These are phyloP conservation scores for Pollenia labialis DNA, from an alignment of 2,888 invertebrate genomes.

Conservation along the genomic window DNA sequence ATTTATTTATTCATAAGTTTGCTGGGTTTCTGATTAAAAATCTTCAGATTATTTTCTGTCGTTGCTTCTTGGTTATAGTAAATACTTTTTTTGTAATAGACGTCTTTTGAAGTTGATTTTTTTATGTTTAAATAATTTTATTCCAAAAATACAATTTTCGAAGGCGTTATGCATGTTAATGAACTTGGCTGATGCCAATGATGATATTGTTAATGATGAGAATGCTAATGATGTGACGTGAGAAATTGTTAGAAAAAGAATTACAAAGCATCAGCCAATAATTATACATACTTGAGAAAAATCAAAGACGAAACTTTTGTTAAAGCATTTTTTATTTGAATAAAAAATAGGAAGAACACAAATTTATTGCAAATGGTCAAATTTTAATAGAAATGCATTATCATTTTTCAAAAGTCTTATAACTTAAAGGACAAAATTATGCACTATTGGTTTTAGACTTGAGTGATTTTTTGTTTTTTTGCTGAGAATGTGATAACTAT, in stretches of 20 bases:
- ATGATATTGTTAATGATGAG: background rate
- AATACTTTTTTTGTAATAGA: slow-evolving; percentile 20
- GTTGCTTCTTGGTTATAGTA: slow-evolving; percentile 2
- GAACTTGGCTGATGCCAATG: slow-evolving; percentile 62
- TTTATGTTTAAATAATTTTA: slow-evolving; percentile 36
- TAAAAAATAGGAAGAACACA: background rate
- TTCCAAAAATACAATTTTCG: slow-evolving; percentile 40
- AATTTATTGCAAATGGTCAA: slow-evolving; percentile 13
- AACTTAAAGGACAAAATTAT: no score
- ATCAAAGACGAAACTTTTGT: slow-evolving; percentile 23
- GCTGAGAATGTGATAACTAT: no score
- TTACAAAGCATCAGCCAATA: slow-evolving; percentile 6
- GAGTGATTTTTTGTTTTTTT: no score
- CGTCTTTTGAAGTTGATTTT: slow-evolving; percentile 66
- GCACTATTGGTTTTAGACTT: no score
- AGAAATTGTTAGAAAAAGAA: slow-evolving; percentile 33
- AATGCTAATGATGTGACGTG: slow-evolving; percentile 21
- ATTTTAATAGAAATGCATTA: background rate
- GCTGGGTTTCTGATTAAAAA: slow-evolving; percentile 9
- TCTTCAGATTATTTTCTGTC: background rate
- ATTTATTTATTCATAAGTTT: background rate
- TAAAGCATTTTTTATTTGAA: background rate
- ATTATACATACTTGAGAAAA: slow-evolving; percentile 51
- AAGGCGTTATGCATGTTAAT: slow-evolving; percentile 67
- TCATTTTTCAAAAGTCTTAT: background rate